phyloP scores from a whole-genome alignment of 2,797 vertebrate species.

The Thaleichthys pacificus region DNA sequence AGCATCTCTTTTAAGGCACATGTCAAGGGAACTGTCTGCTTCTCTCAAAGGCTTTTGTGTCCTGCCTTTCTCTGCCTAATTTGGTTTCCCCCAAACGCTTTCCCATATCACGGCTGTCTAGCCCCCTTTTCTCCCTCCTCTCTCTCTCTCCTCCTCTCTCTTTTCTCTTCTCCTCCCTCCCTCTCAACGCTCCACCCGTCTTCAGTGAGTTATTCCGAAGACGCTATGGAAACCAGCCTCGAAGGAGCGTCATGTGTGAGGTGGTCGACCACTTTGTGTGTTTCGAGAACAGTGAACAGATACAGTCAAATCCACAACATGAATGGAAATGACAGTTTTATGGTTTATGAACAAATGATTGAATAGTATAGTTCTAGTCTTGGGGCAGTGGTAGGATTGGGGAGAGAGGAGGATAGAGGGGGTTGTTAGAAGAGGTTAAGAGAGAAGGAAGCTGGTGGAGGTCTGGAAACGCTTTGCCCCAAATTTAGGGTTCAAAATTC shows the following conservation, averaged over 20 bases:
- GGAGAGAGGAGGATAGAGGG: neutral
- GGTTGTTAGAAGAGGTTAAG: no score
- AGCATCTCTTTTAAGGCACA: slow-evolving; percentile 77
- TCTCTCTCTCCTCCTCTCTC: slow-evolving; percentile 15
- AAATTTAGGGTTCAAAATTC: neutral
- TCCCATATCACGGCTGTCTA: slow-evolving; percentile 76
- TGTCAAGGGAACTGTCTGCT: slow-evolving; percentile 79
- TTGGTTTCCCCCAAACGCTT: slow-evolving; percentile 67
- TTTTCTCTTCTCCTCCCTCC: slow-evolving; percentile 33
- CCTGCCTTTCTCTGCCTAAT: slow-evolving; percentile 42
- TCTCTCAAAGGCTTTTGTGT: slow-evolving; percentile 46
- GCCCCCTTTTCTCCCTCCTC: slow-evolving; percentile 52
- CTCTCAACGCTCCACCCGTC: slow-evolving; percentile 40
- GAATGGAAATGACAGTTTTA: no score
- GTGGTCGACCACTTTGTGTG: no score
- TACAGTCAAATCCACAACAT: no score
- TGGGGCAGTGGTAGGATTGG: neutral
- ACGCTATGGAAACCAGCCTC: slow-evolving; percentile 19
- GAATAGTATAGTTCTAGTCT: neutral
- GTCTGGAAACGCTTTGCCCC: neutral
- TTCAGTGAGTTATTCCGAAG: slow-evolving; percentile 44
- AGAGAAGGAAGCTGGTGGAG: neutral
- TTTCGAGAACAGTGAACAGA: no score
- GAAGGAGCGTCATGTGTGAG: neutral
- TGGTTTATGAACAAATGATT: neutral